These are phyloP conservation scores for Onthophagus sagittarius DNA, from an alignment of 2,888 invertebrate species.

Conservation along the genomic window DNA sequence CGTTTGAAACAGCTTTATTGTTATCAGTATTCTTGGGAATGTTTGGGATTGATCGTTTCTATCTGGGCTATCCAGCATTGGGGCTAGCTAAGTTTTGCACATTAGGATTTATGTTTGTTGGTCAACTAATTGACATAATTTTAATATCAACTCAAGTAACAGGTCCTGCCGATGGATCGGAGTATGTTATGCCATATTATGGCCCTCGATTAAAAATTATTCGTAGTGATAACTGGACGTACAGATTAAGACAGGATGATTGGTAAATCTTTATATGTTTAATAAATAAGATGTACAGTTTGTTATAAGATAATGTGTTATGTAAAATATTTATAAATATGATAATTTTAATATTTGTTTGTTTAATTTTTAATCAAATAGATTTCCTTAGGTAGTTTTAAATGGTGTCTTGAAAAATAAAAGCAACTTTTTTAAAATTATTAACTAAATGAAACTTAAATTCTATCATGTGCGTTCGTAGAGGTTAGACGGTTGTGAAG, in stretches of 20 bases:
- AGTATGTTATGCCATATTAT: conserved; percentile 89
- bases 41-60: conserved; percentile 97
- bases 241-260: conserved; percentile 73
- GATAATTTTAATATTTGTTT: neutral
- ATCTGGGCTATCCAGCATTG: conserved; percentile 96
- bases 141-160: conserved; percentile 93
- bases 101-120: conserved; percentile 92
- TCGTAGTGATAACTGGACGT: conserved; percentile 80
- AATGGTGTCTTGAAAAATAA: no score
- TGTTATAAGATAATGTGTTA: neutral
- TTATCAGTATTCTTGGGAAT: conserved; percentile 96
- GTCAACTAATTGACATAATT: conserved; percentile 92
- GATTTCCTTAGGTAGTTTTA: no score
- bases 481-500: no score
- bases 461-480: no score
- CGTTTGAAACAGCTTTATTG: conserved; percentile 85
- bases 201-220: conserved; percentile 83
- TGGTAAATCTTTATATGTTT: conserved; percentile 50
- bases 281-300: neutral
- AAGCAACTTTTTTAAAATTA: no score
- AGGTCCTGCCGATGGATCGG: conserved; percentile 91
- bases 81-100: conserved; percentile 94
- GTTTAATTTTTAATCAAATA: no score
- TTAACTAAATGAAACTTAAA: no score
- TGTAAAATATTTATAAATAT: no score